Percentiles rank a stretch among this genome's conserved stretches.
phyloP scores from a whole-genome alignment of 2,888 invertebrate species.

The Xestia xanthographa region DNA sequence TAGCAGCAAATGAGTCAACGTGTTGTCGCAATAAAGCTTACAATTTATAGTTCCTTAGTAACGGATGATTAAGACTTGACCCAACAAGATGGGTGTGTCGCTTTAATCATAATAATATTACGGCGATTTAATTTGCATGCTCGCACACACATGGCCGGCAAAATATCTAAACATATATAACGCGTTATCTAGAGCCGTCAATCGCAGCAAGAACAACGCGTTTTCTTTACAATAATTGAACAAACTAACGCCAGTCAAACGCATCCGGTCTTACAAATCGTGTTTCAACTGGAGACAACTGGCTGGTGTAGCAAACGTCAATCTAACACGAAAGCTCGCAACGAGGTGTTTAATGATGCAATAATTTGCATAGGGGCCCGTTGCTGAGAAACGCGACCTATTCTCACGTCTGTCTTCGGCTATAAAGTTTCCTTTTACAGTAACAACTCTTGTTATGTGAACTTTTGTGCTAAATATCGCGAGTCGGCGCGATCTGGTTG shows the following conservation, averaged over 20 bases:
- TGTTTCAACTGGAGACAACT: slow-evolving; percentile 71
- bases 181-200: slow-evolving; percentile 58
- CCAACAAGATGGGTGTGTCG: slow-evolving; percentile 61
- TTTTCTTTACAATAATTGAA: slow-evolving; percentile 79
- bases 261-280: slow-evolving; percentile 84
- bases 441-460: slow-evolving; percentile 79
- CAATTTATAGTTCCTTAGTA: slow-evolving; percentile 61
- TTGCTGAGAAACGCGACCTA: slow-evolving; percentile 80
- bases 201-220: slow-evolving; percentile 67
- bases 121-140: slow-evolving; percentile 61
- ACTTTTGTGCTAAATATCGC: slow-evolving; percentile 75
- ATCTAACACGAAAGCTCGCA: slow-evolving; percentile 84
- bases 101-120: slow-evolving; percentile 55
- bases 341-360: slow-evolving; percentile 89
- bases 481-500: slow-evolving; percentile 56
- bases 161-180: slow-evolving; percentile 53
- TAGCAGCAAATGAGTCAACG: slow-evolving; percentile 50
- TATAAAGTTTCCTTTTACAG: slow-evolving; percentile 82
- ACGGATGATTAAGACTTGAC: slow-evolving; percentile 58
- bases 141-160: slow-evolving; percentile 46
- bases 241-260: slow-evolving; percentile 86
- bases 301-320: slow-evolving; percentile 78
- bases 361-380: slow-evolving; percentile 88
- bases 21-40: slow-evolving; percentile 54
- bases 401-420: slow-evolving; percentile 87